Percentiles rank a stretch among this genome's conserved stretches.
These are phyloP conservation scores for Allobates femoralis DNA, from an alignment of 2,797 vertebrate genomes.

Conservation along the genomic window DNA sequence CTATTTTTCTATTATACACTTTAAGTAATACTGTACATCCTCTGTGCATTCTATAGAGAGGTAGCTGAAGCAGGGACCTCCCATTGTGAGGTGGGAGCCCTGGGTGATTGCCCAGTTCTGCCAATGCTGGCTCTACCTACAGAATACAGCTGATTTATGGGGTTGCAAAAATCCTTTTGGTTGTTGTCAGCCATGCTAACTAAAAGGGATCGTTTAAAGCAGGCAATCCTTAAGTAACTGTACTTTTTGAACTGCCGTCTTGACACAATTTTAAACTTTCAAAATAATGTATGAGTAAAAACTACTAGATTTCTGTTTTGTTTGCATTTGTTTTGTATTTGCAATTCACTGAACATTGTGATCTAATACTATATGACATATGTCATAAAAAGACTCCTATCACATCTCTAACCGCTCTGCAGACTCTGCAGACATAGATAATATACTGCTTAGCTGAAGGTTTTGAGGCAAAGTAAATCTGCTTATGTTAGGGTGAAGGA, in stretches of 20 bases:
- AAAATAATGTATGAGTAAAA: neutral
- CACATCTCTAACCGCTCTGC: slow-evolving; percentile 28
- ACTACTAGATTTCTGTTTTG: neutral
- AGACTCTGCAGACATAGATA: slow-evolving; percentile 51
- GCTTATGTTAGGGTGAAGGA: slow-evolving; percentile 51
- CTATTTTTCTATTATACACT: too few species aligned
- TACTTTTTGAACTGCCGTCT: neutral
- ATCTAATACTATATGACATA: slow-evolving; percentile 49
- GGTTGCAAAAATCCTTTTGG: too few species aligned
- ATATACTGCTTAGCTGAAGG: slow-evolving; percentile 55
- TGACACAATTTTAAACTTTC: neutral
- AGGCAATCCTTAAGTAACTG: too few species aligned
- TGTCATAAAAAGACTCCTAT: slow-evolving; percentile 60
- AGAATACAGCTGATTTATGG: too few species aligned
- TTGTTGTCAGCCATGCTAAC: too few species aligned
- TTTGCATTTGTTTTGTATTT: slow-evolving; percentile 27
- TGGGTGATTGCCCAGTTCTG: too few species aligned
- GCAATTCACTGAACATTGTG: slow-evolving; percentile 15
- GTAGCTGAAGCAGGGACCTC: too few species aligned
- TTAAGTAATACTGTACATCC: too few species aligned
- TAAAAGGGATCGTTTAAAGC: too few species aligned
- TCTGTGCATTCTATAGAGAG: too few species aligned
- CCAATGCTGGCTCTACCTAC: too few species aligned
- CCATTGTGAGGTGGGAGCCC: too few species aligned
- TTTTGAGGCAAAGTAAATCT: slow-evolving; percentile 48